Conservation (phyloP, 2,797 vertebrate genomes). For the Toxotes lorentzi region DNA sequence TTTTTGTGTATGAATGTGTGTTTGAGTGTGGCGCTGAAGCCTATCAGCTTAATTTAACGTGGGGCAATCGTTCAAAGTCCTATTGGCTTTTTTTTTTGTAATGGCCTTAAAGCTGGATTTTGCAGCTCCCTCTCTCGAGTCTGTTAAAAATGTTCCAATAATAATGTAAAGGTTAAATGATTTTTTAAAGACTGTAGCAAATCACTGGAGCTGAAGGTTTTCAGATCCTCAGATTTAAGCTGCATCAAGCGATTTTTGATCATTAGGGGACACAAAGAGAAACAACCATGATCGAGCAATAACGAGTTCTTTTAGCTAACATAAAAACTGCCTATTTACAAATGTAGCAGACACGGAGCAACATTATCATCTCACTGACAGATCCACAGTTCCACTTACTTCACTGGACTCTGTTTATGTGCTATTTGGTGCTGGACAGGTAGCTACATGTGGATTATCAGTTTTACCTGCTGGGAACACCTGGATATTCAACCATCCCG, state of each 20-base stretch:
- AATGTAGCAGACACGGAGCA: background rate
- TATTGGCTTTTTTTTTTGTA: background rate
- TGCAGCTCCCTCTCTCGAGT: background rate
- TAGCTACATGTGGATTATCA: too few relatives aligned
- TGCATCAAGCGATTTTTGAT: background rate
- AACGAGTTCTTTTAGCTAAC: background rate
- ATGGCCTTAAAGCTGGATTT: background rate
- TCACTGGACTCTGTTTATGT: too few relatives aligned
- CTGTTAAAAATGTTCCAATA: constrained; percentile 10
- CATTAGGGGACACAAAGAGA: constrained; percentile 5
- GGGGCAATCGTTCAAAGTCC: background rate
- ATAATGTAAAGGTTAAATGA: background rate
- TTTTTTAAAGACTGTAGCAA: background rate
- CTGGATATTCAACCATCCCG: too few relatives aligned
- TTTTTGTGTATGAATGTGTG: constrained; percentile 21
- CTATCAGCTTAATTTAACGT: background rate
- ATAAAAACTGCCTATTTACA: too few relatives aligned
- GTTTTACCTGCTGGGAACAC: too few relatives aligned
- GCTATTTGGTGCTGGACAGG: too few relatives aligned
- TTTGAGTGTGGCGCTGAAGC: constrained; percentile 13
- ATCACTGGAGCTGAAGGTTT: background rate
- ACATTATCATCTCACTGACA: too few relatives aligned
- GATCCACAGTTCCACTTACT: too few relatives aligned
- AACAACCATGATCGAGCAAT: too few relatives aligned
- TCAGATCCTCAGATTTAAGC: constrained; percentile 3